These are phyloP conservation scores for Hippocampus kuda DNA, from an alignment of 2,797 vertebrate species.

Conservation along the genomic window DNA sequence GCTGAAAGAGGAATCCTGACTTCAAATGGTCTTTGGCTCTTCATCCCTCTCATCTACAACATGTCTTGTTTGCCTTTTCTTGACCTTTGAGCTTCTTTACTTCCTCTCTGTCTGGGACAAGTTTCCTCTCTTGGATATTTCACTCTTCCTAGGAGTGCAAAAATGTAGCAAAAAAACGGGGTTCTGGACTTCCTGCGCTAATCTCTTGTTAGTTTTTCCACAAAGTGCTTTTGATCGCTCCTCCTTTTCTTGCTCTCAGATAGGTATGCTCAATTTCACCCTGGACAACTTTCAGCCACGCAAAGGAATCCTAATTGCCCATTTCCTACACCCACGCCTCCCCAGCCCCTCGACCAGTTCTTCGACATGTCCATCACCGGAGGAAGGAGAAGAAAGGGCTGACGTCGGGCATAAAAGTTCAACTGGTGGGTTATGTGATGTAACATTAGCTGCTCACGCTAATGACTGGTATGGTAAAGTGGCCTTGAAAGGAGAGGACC, in stretches of 20 bases:
- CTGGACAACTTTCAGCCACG: conserved; percentile 52
- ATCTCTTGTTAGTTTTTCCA: conserved; percentile 62
- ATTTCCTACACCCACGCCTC: conserved; percentile 51
- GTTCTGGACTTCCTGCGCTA: conserved; percentile 52
- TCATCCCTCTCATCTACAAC: conserved; percentile 2
- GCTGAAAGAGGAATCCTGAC: not conserved
- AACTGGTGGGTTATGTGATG: not conserved
- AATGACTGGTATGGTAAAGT: not conserved
- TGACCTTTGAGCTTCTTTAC: conserved; percentile 23
- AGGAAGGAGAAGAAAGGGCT: conserved; percentile 6
- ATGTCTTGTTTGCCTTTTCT: conserved; percentile 26
- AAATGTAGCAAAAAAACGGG: not conserved
- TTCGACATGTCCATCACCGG: conserved; percentile 27
- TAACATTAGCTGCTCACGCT: not conserved
- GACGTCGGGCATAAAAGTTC: not conserved
- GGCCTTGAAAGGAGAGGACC: not conserved
- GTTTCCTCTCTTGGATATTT: conserved; percentile 22
- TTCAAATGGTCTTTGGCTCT: conserved; percentile 5
- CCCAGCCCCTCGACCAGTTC: conserved; percentile 3
- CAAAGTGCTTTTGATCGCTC: conserved; percentile 32
- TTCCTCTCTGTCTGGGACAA: conserved; percentile 10
- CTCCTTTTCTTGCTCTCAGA: conserved; percentile 30
- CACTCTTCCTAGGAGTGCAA: not conserved
- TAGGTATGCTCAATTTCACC: conserved; percentile 68
- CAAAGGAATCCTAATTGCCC: conserved; percentile 66